Evolutionary conservation across 2,888 invertebrate species (phyloP), one percentile per base, ranked within the genome.

Genomic region (Drepana falcataria): DNA sequence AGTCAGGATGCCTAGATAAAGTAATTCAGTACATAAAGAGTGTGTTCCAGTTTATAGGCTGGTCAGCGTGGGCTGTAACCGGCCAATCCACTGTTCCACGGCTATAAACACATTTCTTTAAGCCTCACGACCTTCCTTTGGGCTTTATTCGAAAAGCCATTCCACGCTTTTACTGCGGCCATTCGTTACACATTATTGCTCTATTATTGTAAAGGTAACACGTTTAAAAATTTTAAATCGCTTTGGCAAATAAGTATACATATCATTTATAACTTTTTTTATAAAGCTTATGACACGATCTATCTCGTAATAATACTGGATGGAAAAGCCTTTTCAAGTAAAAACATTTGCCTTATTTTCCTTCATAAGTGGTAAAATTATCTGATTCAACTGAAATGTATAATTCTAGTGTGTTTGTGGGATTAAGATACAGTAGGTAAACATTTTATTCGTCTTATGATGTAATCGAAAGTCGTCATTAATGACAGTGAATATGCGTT

Each of bases 151-250:
- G 79, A 69, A 79, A 82, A 79, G 72, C 80, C 75, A 85, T 86
- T 81, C 65, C 65, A 73, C 68, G 77, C 73, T 75, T 83, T 82
- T 79, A 85, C 75, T 75, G 69, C 76, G 60, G 70, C 74, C 77
- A 80, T 84, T 82, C 79, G 76, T 80, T 79, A 77, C 76, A 61
- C 73, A 79, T 85, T 83, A 86, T 81, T 75, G 79, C 79, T 74
- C 66, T 75, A 74, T 78, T 83, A 83, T 80, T 80, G 75, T 75
- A 69, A 57, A 67, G 64, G 70, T 66, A 73, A 63, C 73, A 59
- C 73, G 67, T 70, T 79, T 73, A 73, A 71, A 21, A 79, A 79
- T 77, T 79, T 75, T 67, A 74, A 77, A 70, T 64, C 48, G 57
- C 9, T 44, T 44, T 9, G 6, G 9, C 9, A 9, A 3, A 44